Conservation (phyloP, 2,797 vertebrate genomes). For the Sandelia bainsii region DNA sequence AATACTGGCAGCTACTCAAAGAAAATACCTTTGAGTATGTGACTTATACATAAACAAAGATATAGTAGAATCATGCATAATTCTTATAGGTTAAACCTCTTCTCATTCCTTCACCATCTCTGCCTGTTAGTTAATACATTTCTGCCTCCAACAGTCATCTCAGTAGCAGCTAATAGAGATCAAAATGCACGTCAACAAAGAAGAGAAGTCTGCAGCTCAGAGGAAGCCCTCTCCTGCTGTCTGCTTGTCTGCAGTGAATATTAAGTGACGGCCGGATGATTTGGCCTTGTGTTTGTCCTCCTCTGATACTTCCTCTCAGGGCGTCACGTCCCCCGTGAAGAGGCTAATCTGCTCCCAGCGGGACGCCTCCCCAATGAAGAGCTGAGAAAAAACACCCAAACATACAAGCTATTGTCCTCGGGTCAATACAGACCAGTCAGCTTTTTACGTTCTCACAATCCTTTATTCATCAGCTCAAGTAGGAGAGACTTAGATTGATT, state of each 20-base stretch:
- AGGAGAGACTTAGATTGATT: not conserved
- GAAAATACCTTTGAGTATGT: too few relatives aligned
- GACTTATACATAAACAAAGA: too few relatives aligned
- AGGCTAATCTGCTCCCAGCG: conserved; percentile 78
- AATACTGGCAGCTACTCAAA: too few relatives aligned
- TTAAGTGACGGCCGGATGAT: conserved; percentile 67
- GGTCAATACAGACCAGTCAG: conserved; percentile 7
- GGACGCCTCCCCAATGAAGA: conserved; percentile 63
- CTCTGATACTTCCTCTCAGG: conserved; percentile 78
- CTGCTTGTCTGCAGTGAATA: conserved; percentile 71
- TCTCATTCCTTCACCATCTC: too few relatives aligned
- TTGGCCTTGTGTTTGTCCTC: conserved; percentile 79
- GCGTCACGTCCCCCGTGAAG: conserved; percentile 73
- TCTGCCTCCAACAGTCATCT: not conserved
- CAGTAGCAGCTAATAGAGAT: conserved; percentile 21
- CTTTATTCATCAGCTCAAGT: not conserved
- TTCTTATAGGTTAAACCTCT: too few relatives aligned
- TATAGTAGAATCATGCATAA: too few relatives aligned
- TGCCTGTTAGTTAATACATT: not conserved
- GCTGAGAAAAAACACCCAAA: conserved; percentile 54
- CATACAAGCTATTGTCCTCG: conserved; percentile 57
- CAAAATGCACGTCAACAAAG: conserved; percentile 40
- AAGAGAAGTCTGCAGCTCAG: conserved; percentile 20
- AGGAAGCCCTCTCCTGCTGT: conserved; percentile 64
- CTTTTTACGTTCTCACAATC: not conserved